These are phyloP conservation scores for Tenebrio molitor DNA, from an alignment of 1,140 invertebrate species.

Conservation along the genomic window DNA sequence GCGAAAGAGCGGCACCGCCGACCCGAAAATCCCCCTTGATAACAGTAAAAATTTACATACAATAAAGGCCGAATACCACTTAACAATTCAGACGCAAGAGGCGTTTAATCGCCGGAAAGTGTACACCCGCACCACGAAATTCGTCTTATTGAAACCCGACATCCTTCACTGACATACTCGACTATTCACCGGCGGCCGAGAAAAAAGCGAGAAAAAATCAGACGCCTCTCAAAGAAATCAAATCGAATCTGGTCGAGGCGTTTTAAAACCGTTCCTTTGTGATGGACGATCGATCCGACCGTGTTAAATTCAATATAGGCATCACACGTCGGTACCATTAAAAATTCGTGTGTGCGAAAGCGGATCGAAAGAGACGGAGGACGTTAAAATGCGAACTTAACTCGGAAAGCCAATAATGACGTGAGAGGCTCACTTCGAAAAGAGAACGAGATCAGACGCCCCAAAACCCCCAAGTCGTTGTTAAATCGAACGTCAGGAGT, in stretches of 20 bases:
- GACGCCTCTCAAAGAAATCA: constrained; percentile 28
- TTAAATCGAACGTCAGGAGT: constrained; percentile 27
- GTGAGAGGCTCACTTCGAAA: constrained; percentile 38
- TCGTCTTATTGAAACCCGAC: constrained; percentile 30
- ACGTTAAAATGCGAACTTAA: constrained; percentile 43
- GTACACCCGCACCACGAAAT: constrained; percentile 16
- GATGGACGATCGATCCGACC: constrained; percentile 23
- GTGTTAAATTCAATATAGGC: constrained; percentile 37
- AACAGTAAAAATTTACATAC: constrained; percentile 37
- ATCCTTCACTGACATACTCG: constrained; percentile 17
- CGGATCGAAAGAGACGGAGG: constrained; percentile 23
- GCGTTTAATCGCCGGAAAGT: constrained; percentile 36
- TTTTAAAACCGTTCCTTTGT: constrained; percentile 33
- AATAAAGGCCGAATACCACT: constrained; percentile 31
- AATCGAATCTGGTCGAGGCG: constrained; percentile 28
- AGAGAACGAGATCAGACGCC: constrained; percentile 38
- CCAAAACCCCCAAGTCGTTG: neutral
- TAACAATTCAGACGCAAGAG: constrained; percentile 11
- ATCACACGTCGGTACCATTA: constrained; percentile 43
- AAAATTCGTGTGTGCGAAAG: constrained; percentile 35
- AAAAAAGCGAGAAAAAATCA: constrained; percentile 3
- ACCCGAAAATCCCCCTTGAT: constrained; percentile 33
- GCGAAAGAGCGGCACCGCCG: constrained; percentile 1
- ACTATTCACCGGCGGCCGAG: neutral
- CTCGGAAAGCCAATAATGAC: constrained; percentile 43